Evolutionary conservation across 2,113 vertebrate species (phyloP).

Genomic region (Ailurus styani): DNA sequence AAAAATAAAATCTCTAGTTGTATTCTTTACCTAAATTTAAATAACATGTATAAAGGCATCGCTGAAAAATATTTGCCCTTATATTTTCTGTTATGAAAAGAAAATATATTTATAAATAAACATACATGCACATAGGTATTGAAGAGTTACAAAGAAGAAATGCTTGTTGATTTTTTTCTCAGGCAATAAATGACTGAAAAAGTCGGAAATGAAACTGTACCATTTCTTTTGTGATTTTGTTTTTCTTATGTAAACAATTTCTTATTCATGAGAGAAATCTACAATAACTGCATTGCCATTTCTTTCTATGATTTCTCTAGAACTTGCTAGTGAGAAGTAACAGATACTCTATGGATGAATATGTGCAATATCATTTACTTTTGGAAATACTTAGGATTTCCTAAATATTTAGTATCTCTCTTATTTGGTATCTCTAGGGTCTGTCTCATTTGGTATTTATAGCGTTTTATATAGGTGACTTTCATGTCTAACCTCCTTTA

Average conservation of each 20-base stretch:
- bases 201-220: not conserved
- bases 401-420: not conserved
- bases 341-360: not conserved
- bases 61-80: slow-evolving; percentile 51
- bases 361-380: not conserved
- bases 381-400: not conserved
- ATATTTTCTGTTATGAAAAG: slow-evolving; percentile 1
- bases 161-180: not conserved
- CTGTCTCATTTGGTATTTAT: not conserved
- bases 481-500: not conserved
- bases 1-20: slow-evolving; percentile 65
- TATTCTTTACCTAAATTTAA: slow-evolving; percentile 75
- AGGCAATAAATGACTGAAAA: slow-evolving; percentile 22
- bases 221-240: not conserved
- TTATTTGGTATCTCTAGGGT: not conserved
- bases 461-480: not conserved
- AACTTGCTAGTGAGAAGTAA: not conserved
- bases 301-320: not conserved
- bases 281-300: not conserved
- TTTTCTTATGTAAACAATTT: slow-evolving; percentile 9
- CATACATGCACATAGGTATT: not conserved
- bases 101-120: slow-evolving; percentile 32
- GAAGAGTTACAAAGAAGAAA: not conserved
- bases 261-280: slow-evolving; percentile 2
- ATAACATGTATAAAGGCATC: slow-evolving; percentile 70